Conservation (phyloP, 2,888 invertebrate genomes). For the Aethes cnicana region DNA sequence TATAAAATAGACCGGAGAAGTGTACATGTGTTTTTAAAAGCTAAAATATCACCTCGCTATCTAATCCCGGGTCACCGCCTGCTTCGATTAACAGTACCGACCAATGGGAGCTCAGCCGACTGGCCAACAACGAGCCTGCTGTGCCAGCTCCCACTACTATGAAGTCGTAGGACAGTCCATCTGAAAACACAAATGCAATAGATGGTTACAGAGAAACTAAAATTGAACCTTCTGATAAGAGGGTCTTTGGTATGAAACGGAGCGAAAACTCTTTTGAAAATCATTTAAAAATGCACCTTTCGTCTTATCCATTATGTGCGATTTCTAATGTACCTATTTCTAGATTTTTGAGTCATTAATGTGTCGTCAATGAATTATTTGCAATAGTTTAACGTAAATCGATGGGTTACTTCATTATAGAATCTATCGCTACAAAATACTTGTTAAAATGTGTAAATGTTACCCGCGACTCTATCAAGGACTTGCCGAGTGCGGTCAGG, state of each 20-base stretch:
- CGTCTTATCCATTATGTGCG: too few relatives aligned
- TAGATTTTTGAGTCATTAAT: too few relatives aligned
- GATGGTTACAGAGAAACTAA: too few relatives aligned
- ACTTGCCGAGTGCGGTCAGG: conserved; percentile 55
- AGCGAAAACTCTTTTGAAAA: neutral
- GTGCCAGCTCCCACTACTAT: conserved; percentile 80
- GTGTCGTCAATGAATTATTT: too few relatives aligned
- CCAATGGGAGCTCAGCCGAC: conserved; percentile 54
- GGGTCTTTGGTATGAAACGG: neutral
- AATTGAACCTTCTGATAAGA: too few relatives aligned
- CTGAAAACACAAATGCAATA: too few relatives aligned
- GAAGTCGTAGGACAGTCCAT: conserved; percentile 62
- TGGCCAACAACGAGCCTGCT: conserved; percentile 80
- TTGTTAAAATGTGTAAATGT: conserved; percentile 15
- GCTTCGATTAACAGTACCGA: conserved; percentile 72
- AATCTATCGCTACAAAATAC: too few relatives aligned
- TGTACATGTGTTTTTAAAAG: neutral
- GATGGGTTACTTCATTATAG: too few relatives aligned
- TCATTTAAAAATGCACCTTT: too few relatives aligned
- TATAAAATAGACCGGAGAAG: too few relatives aligned
- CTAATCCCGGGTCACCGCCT: conserved; percentile 68
- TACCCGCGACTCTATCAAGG: conserved; percentile 41
- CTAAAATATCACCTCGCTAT: conserved; percentile 61
- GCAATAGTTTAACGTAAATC: too few relatives aligned
- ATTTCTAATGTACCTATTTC: too few relatives aligned